phyloP scores from a whole-genome alignment of 2,113 vertebrate genomes.

The Ancistrus triradiatus region DNA sequence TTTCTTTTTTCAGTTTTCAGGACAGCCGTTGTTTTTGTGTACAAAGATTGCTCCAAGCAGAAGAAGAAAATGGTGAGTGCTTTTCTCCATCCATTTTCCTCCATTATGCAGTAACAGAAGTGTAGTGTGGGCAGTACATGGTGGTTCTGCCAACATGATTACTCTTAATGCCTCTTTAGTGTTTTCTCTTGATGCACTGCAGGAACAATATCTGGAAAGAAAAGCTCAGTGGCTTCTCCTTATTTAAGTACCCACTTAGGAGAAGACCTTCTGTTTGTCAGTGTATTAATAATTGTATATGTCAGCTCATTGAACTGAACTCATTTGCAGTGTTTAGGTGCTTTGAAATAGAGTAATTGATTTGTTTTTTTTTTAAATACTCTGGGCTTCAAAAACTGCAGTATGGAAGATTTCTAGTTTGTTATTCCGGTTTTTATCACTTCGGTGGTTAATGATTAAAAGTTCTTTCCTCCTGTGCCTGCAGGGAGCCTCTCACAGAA shows the following conservation, averaged over 20 bases:
- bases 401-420: too few relatives aligned
- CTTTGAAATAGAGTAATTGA: too few relatives aligned
- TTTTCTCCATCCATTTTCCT: slow-evolving; percentile 1
- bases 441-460: not conserved
- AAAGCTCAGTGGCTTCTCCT: too few relatives aligned
- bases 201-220: too few relatives aligned
- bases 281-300: too few relatives aligned
- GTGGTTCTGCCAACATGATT: slow-evolving; percentile 9
- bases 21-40: slow-evolving; percentile 93
- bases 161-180: not conserved
- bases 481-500: slow-evolving; percentile 84
- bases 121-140: slow-evolving; percentile 1
- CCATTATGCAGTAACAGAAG: slow-evolving; percentile 9
- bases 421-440: too few relatives aligned
- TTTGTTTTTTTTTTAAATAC: too few relatives aligned
- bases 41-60: slow-evolving; percentile 91
- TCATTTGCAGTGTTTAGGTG: too few relatives aligned
- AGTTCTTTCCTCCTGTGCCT: slow-evolving; percentile 7
- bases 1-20: slow-evolving; percentile 79
- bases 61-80: slow-evolving; percentile 90
- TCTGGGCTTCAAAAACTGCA: too few relatives aligned
- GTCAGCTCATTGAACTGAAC: too few relatives aligned
- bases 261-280: not conserved
- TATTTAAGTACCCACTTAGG: not conserved
- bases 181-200: not conserved